Evolutionary conservation across 2,113 vertebrate genomes (phyloP).

Genomic region (Blennius ocellaris): DNA sequence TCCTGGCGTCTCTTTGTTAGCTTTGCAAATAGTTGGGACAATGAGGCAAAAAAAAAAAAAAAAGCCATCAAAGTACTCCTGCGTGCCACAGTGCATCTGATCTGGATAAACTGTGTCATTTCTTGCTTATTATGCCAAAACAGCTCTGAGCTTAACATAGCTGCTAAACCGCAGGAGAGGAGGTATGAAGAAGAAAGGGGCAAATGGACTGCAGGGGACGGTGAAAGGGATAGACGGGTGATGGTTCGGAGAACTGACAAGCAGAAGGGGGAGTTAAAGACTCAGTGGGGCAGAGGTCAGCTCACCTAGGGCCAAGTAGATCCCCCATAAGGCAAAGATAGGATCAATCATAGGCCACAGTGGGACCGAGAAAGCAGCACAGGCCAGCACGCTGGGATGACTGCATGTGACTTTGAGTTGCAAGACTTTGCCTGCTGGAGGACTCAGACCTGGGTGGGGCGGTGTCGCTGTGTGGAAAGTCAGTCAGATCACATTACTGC

Average conservation of each 20-base stretch:
- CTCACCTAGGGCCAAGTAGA: conserved; percentile 70
- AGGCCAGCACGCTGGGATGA: conserved; percentile 66
- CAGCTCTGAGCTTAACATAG: conserved; percentile 42
- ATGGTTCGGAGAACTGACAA: conserved; percentile 73
- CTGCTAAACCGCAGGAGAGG: conserved; percentile 45
- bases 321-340: conserved; percentile 64
- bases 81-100: conserved; percentile 23
- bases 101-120: conserved; percentile 59
- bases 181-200: conserved; percentile 44
- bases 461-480: conserved; percentile 58
- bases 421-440: conserved; percentile 67
- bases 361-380: conserved; percentile 55
- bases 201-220: conserved; percentile 40
- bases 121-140: conserved; percentile 48
- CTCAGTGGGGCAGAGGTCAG: conserved; percentile 58
- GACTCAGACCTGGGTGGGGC: conserved; percentile 43
- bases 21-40: not conserved
- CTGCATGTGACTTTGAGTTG: conserved; percentile 69
- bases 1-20: conserved; percentile 21
- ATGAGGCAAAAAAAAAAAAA: not conserved
- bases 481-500: conserved; percentile 70
- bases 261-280: conserved; percentile 53
- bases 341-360: conserved; percentile 75
- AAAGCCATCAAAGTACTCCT: conserved; percentile 31
- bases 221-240: conserved; percentile 58